Evolutionary conservation across 2,888 invertebrate genomes (phyloP).

Genomic region (Lumbricus terrestris): DNA sequence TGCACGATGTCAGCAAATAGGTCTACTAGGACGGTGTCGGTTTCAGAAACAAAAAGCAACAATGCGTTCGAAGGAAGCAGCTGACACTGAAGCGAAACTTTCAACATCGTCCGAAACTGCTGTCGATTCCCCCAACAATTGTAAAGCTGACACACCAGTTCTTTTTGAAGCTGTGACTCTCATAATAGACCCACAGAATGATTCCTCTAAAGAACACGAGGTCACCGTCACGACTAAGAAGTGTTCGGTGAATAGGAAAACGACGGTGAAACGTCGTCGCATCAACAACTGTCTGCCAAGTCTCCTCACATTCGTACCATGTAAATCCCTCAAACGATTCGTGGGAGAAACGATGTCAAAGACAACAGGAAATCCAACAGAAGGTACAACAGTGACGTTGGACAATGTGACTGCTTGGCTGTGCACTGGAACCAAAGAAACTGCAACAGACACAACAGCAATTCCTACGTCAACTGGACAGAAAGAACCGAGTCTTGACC

Average conservation of each 20-base stretch:
- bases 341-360: not conserved
- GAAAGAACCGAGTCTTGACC: not conserved
- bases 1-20: not conserved
- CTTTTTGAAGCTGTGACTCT: not conserved
- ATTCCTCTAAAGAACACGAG: not conserved
- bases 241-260: not conserved
- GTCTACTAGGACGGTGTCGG: not conserved
- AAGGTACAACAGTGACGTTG: not conserved
- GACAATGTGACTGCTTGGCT: not conserved
- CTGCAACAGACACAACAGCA: not conserved
- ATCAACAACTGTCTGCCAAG: not conserved
- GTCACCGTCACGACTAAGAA: not conserved
- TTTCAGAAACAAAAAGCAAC: not conserved
- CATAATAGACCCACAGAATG: not conserved
- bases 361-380: not conserved
- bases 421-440: not conserved
- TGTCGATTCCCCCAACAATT: not conserved
- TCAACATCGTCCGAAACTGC: not conserved
- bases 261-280: not conserved
- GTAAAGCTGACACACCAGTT: not conserved
- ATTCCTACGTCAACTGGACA: not conserved
- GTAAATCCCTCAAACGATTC: not conserved
- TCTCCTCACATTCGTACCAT: not conserved
- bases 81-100: not conserved
- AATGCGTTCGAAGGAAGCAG: not conserved